Conservation (phyloP, 2,797 vertebrate genomes). For the Acestrorhynchus altus region DNA sequence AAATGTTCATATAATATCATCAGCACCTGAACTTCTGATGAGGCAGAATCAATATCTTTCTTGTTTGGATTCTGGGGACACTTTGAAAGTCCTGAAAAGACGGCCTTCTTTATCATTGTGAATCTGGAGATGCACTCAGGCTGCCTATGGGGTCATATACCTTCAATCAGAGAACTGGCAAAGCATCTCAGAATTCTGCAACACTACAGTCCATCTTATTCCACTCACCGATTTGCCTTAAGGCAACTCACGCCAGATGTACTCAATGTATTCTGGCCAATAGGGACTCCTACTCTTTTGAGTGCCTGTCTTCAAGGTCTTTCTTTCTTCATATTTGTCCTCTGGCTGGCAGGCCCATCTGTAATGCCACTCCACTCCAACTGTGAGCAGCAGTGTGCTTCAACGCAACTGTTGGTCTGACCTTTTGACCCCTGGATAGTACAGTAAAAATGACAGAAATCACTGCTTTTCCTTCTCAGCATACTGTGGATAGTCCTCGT, state of each 20-base stretch:
- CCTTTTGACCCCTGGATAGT: constrained; percentile 1
- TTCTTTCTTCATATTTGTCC: constrained; percentile 14
- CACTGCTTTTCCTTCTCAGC: background rate
- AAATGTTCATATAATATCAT: no score
- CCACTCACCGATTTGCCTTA: background rate
- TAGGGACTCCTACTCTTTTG: constrained; percentile 13
- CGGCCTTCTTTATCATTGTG: no score
- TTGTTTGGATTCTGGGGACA: background rate
- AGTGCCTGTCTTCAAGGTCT: constrained; percentile 8
- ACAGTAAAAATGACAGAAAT: background rate
- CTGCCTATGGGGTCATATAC: background rate
- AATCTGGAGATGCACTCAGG: background rate
- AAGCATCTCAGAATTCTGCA: constrained; percentile 5
- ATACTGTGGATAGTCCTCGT: background rate
- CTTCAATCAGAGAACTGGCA: background rate
- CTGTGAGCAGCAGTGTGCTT: no score
- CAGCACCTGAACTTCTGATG: background rate
- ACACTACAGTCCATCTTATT: background rate
- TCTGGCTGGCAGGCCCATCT: constrained; percentile 14
- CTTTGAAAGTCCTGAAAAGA: background rate
- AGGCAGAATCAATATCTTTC: background rate
- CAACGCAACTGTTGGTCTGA: background rate
- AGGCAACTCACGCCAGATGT: constrained; percentile 6
- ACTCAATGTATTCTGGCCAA: constrained; percentile 1
- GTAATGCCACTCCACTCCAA: background rate